phyloP scores from a whole-genome alignment of 2,797 vertebrate genomes.

The Mus spretus region DNA sequence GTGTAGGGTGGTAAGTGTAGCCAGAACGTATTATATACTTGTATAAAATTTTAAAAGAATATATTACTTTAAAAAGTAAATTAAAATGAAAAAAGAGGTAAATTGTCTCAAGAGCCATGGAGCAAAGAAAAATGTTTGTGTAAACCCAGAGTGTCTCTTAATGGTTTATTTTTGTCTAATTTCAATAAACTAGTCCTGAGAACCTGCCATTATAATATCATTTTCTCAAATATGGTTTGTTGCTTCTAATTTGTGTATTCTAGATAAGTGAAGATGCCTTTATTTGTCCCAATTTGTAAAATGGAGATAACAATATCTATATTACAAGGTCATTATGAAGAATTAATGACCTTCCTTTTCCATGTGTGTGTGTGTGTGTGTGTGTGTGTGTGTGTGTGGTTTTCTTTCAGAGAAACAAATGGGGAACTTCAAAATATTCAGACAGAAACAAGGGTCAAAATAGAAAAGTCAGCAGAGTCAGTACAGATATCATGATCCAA shows the following conservation, averaged over 20 bases:
- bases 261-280: conserved; percentile 13
- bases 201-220: neutral
- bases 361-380: neutral
- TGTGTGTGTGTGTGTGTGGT: neutral
- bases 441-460: neutral
- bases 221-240: conserved; percentile 46
- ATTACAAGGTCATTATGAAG: conserved; percentile 35
- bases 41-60: neutral
- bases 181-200: conserved; percentile 40
- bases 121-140: neutral
- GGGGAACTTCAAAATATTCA: conserved; percentile 1
- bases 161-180: conserved; percentile 51
- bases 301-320: neutral
- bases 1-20: neutral
- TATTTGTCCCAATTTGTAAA: conserved; percentile 41
- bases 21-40: neutral
- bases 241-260: neutral
- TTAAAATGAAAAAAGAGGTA: neutral
- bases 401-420: conserved; percentile 10
- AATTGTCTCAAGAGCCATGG: conserved; percentile 1
- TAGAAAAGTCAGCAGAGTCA: conserved; percentile 5
- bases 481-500: neutral
- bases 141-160: neutral
- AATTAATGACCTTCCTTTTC: neutral
- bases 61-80: neutral